Evolutionary conservation across 2,888 invertebrate species (phyloP).

Genomic region (Trissolcus japonicus): DNA sequence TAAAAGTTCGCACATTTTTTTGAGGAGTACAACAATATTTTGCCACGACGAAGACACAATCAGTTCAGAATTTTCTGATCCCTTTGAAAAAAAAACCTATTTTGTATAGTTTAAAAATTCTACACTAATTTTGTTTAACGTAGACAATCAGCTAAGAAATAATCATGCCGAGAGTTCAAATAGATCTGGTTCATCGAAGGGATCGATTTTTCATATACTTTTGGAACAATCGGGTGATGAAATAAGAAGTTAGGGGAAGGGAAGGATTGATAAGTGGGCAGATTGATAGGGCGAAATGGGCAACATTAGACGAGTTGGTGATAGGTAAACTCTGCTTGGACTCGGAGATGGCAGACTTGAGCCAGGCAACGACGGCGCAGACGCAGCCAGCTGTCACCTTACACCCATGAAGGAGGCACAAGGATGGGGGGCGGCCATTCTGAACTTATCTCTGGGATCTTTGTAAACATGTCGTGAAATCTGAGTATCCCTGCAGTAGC

Average conservation of each 20-base stretch:
- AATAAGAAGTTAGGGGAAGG: background rate
- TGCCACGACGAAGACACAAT: too few relatives aligned
- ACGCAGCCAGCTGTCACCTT: slow-evolving; percentile 76
- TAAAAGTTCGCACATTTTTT: too few relatives aligned
- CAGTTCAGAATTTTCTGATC: too few relatives aligned
- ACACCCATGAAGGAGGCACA: slow-evolving; percentile 73
- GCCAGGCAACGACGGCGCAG: slow-evolving; percentile 65
- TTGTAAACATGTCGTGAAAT: slow-evolving; percentile 77
- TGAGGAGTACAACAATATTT: too few relatives aligned
- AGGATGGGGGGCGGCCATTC: slow-evolving; percentile 74
- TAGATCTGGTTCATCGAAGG: too few relatives aligned
- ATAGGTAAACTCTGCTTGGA: slow-evolving; percentile 29
- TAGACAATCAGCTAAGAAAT: too few relatives aligned
- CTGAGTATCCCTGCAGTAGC: slow-evolving; percentile 76
- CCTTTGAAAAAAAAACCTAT: too few relatives aligned
- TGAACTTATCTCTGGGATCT: slow-evolving; percentile 77
- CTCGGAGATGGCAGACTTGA: slow-evolving; percentile 16
- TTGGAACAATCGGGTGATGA: too few relatives aligned
- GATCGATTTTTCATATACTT: too few relatives aligned
- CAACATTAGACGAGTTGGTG: slow-evolving; percentile 36
- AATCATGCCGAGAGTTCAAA: too few relatives aligned
- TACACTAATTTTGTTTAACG: too few relatives aligned
- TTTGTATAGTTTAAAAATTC: too few relatives aligned
- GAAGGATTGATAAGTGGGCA: slow-evolving; percentile 28
- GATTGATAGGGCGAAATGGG: slow-evolving; percentile 42